Base-by-base conservation (phyloP, 35 echinoderm and acorn worm genomes). In the Lytechinus pictus region DNA sequence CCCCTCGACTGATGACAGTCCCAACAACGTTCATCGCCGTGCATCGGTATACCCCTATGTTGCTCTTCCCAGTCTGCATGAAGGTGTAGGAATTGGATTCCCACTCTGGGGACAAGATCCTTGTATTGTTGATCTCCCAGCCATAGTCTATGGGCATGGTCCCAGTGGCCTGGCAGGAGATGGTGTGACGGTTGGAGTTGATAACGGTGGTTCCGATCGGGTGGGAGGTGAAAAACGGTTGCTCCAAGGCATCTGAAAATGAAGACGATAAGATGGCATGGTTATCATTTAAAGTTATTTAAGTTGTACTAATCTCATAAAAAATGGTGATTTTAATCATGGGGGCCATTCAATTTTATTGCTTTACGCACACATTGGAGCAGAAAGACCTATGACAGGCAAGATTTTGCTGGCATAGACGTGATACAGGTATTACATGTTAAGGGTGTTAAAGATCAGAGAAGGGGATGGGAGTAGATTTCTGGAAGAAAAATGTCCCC, bases 61-160 rank as follows among this genome's bases (percentile, higher is more conserved):
- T 54, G 27, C 52, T 54, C 88, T 90, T 90, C 29, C 10, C 28
- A 54, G 44, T 90, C 10, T 2, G 4, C 0, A 1, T 51, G 27
- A 90, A 90, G 88, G 52, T 54, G 52, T 52, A 90, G 88, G 88
- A 52, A 44, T 90, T 44, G 7, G 28, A 54, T 12, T 10, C 10
- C 29, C 29, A 52, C 3, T 3, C 29, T 0, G 52, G 29, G 27
- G 10, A 0, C 28, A 21, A 19, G 88, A 90, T 90, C 10, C 5
- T 16, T 14, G 88, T 90, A 10, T 54, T 33, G 88, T 90, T 90
- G 88, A 90, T 90, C 29, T 90, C 29, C 88, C 88, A 90, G 88
- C 88, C 10, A 16, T 90, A 90, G 88, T 90, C n/a, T 28, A 90
- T 90, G 88, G 88, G 88, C 88, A 54, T 54, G 29, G 88, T 90